Base-by-base conservation (phyloP, 2,888 invertebrate genomes). In the Osmoderma eremita region DNA sequence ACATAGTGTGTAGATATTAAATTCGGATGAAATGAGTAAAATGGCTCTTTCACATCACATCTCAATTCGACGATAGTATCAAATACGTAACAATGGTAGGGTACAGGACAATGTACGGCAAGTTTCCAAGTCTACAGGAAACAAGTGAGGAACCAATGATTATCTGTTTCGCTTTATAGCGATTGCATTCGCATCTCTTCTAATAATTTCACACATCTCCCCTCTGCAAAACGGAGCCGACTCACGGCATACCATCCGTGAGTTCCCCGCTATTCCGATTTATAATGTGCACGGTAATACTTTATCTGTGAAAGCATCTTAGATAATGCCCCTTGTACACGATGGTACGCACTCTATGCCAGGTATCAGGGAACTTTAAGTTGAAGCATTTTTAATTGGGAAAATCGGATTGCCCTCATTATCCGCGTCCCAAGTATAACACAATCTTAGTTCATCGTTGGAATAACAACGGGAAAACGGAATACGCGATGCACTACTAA, bases 361-460 rank as follows among this genome's bases (percentile, higher is more conserved):
- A 72, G 73, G 73, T 77, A 78, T 76, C 74, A 73, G 72, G 74
- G 75, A 70, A 73, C 75, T 77, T 72, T 70, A 70, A 75, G 69
- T 75, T 74, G 67, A 73, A 77, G 76, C 76, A 80, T 83, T 82
- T 83, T 83, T 83, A 83, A 83, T 83, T 83, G 82, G 82, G 79
- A 79, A 82, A 83, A 83, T 82, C 82, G 82, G 83, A 83, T 83
- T 82, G 78, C 75, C 75, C 79, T 83, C 82, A 83, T 83, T 83
- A 83, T 82, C 81, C 77, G 74, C 73, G 75, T 76, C 76, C 72
- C 67, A 70, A 76, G 75, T 73, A 71, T 76, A 77, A 79, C 77
- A 78, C 78, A 77, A 76, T 77, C 76, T 75, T 67, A 72, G 69
- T 75, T 75, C 45, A 24, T 45, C 74, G 69, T 75, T 74, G 75